Evolutionary conservation across 2,113 vertebrate genomes (phyloP).

Genomic region (Limanda limanda): DNA sequence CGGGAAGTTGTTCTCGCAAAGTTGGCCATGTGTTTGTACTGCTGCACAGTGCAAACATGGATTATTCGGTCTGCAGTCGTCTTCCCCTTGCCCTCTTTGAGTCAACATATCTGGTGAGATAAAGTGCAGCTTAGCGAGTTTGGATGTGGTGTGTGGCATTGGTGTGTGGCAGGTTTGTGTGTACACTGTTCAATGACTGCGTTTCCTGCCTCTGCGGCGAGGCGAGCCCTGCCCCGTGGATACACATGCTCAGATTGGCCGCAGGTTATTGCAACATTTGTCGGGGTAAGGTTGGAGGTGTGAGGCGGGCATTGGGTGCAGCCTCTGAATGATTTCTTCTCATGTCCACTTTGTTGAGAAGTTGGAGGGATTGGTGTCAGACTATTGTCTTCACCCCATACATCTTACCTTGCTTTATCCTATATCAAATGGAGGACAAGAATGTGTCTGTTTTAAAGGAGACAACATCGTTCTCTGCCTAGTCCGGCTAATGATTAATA

Average conservation of each 20-base stretch:
- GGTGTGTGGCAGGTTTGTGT: constrained; percentile 5
- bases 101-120: constrained; percentile 44
- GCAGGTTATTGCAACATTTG: constrained; percentile 67
- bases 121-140: constrained; percentile 32
- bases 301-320: constrained; percentile 34
- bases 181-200: constrained; percentile 31
- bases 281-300: constrained; percentile 51
- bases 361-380: constrained; percentile 18
- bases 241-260: constrained; percentile 54
- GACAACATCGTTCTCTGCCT: constrained; percentile 12
- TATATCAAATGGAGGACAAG: constrained; percentile 50
- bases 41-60: constrained; percentile 30
- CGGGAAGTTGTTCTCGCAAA: constrained; percentile 40
- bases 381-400: neutral
- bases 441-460: constrained; percentile 57
- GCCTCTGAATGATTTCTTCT: constrained; percentile 25
- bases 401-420: constrained; percentile 25
- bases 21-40: constrained; percentile 28
- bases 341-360: neutral
- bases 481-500: constrained; percentile 61
- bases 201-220: constrained; percentile 56
- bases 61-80: constrained; percentile 48
- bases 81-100: constrained; percentile 27
- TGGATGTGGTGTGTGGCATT: neutral
- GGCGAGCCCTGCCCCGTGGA: constrained; percentile 62